These are phyloP conservation scores for Drosophila paulistorum DNA, from an alignment of 1,140 invertebrate genomes.

Conservation along the genomic window DNA sequence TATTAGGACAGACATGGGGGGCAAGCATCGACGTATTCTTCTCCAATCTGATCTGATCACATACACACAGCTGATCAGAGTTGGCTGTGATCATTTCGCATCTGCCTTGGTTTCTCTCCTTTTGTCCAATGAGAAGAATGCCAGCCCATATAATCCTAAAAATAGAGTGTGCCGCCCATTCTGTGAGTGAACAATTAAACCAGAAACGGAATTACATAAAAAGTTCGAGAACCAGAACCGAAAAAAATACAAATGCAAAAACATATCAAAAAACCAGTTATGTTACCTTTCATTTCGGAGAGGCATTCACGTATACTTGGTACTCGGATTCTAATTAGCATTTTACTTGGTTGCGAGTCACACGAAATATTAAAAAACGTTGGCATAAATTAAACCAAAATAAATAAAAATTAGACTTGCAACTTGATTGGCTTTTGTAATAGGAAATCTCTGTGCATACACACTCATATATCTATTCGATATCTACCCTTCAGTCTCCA, in stretches of 20 bases:
- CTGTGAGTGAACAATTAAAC: slow-evolving; percentile 2
- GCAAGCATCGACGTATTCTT: slow-evolving; percentile 1
- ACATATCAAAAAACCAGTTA: background rate
- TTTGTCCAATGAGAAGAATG: slow-evolving; percentile 11
- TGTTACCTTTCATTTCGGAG: slow-evolving; percentile 20
- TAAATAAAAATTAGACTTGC: slow-evolving; percentile 20
- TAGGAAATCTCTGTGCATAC: slow-evolving; percentile 2
- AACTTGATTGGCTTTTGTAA: slow-evolving; percentile 6
- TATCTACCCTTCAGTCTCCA: background rate
- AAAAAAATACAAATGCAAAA: background rate
- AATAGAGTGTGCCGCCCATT: too few relatives aligned
- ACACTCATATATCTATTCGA: background rate
- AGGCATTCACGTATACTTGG: slow-evolving; percentile 10
- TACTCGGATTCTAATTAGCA: slow-evolving; percentile 16
- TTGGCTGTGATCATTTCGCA: slow-evolving; percentile 9
- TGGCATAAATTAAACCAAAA: slow-evolving; percentile 14
- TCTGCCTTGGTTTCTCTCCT: slow-evolving; percentile 6
- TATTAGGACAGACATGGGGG: slow-evolving; percentile 1
- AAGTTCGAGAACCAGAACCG: slow-evolving; percentile 17
- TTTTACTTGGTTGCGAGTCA: slow-evolving; percentile 16
- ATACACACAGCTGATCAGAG: slow-evolving; percentile 1
- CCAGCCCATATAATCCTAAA: background rate
- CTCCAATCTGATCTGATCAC: background rate
- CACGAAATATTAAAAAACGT: slow-evolving; percentile 19
- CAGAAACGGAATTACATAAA: slow-evolving; percentile 17